phyloP scores from a whole-genome alignment of 1,140 invertebrate genomes.

The Neodiprion fabricii region DNA sequence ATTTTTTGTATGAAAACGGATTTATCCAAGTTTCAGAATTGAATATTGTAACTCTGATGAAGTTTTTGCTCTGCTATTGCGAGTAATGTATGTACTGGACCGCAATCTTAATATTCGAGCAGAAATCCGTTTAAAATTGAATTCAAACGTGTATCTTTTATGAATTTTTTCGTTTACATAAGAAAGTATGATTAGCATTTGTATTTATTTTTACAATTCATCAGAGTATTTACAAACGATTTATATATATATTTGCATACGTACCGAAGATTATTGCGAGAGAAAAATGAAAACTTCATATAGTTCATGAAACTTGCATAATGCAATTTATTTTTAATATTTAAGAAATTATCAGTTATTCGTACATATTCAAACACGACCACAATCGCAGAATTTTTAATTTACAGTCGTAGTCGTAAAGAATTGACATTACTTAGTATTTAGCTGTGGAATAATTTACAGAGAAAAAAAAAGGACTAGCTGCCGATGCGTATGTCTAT shows the following conservation, averaged over 20 bases:
- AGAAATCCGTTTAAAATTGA: background rate
- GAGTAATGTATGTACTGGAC: background rate
- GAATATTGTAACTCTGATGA: background rate
- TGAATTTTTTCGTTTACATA: background rate
- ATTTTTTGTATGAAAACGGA: no score
- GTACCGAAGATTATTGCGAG: conserved; percentile 1
- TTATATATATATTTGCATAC: background rate
- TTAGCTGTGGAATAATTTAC: no score
- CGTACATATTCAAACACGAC: no score
- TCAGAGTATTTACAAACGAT: background rate
- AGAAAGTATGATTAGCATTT: background rate
- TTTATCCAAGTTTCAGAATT: no score
- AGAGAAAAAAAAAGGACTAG: no score
- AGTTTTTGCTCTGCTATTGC: background rate
- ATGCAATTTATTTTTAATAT: conserved; percentile 1
- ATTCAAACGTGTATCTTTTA: background rate
- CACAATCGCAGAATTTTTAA: no score
- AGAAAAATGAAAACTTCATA: background rate
- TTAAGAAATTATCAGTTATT: background rate
- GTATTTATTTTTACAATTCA: no score
- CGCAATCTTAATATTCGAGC: background rate
- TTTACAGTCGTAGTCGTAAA: no score
- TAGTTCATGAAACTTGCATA: background rate
- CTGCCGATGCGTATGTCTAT: no score
- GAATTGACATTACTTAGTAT: no score